Evolutionary conservation across 2,113 vertebrate genomes (phyloP).

Genomic region (Phrynosoma blainvillii): DNA sequence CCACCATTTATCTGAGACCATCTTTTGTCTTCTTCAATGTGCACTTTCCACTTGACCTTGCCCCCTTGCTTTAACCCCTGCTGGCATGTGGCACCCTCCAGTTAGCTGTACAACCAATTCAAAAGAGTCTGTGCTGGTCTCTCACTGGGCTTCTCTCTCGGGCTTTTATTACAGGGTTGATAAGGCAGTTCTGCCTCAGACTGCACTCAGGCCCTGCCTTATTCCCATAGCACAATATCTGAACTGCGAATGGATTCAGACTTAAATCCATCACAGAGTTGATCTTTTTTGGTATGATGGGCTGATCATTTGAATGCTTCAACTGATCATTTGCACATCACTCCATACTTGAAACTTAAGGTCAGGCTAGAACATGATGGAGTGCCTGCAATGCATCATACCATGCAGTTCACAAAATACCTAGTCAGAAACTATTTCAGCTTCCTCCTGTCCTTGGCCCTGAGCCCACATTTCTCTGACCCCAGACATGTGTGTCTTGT

Average conservation of each 20-base stretch:
- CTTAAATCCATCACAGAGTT: not conserved
- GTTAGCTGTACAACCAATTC: no score
- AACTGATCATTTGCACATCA: not conserved
- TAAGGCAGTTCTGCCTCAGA: not conserved
- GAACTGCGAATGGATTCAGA: not conserved
- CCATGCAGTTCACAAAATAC: not conserved
- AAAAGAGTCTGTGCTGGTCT: not conserved
- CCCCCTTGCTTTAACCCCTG: no score
- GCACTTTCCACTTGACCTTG: not conserved
- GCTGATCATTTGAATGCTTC: no score
- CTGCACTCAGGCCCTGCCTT: not conserved
- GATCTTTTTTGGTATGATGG: not conserved
- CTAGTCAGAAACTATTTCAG: not conserved
- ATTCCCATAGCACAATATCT: not conserved
- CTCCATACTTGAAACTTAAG: no score
- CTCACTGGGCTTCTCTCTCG: no score
- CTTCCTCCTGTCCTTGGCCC: not conserved
- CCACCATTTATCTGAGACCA: not conserved
- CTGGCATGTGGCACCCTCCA: no score
- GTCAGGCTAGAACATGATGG: no score
- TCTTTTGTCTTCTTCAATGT: no score
- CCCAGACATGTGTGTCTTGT: slow-evolving; percentile 29
- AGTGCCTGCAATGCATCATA: not conserved
- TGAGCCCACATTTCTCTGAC: slow-evolving; percentile 35
- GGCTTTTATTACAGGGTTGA: not conserved